Evolutionary conservation across 2,888 invertebrate species (phyloP).

Genomic region (Ichneumoninae sp.): DNA sequence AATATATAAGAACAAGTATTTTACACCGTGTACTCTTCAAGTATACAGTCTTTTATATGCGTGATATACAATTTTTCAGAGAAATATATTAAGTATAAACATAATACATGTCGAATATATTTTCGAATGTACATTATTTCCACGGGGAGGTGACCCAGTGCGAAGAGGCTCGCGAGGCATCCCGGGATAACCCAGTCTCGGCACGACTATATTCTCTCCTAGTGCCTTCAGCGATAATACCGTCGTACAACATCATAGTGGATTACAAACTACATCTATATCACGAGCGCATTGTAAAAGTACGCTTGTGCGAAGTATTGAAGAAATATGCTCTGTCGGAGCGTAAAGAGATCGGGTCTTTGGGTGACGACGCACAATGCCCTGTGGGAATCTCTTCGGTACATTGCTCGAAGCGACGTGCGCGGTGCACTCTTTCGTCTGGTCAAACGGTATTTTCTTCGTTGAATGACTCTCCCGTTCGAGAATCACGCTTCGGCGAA

Average conservation of each 20-base stretch:
- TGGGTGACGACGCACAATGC: constrained; percentile 64
- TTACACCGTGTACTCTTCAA: no score
- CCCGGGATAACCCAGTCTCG: constrained; percentile 4
- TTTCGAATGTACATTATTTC: no score
- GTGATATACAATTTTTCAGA: no score
- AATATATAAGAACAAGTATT: no score
- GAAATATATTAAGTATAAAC: no score
- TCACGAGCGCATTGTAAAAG: background rate
- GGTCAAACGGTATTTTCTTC: constrained; percentile 64
- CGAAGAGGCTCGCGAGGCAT: background rate
- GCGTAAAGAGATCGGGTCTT: constrained; percentile 52
- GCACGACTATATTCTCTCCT: background rate
- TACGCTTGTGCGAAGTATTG: constrained; percentile 33
- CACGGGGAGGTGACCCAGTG: constrained; percentile 28
- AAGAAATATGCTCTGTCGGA: constrained; percentile 44
- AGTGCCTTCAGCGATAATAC: background rate
- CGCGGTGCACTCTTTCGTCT: constrained; percentile 19
- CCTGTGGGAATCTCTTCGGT: constrained; percentile 52
- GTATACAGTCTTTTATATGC: no score
- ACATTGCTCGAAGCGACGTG: constrained; percentile 1
- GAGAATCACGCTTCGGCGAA: constrained; percentile 44
- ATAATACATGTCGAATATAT: no score
- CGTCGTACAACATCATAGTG: background rate
- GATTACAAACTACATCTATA: background rate
- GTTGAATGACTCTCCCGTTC: constrained; percentile 50